Base-by-base conservation (phyloP, 2,888 invertebrate species). In the Sarcophaga variegata region DNA sequence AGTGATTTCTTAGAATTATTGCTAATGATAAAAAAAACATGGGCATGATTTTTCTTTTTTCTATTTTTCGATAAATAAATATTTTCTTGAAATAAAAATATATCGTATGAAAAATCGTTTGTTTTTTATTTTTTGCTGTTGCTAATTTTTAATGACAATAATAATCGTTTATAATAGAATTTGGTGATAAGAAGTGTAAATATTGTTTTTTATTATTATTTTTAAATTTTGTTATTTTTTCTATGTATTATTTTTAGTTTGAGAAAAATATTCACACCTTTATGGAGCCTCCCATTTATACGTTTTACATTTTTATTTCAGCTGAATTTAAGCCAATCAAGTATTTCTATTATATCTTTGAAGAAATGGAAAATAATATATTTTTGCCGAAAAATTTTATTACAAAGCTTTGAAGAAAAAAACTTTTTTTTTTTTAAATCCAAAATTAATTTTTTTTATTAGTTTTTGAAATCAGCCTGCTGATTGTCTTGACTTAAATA, bases 111-210 rank as follows among this genome's bases (percentile, higher is more conserved):
- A 37, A 54, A 37, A 20, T 62, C 8, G 22, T 59, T 54, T 14
- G 3, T 49, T 49, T 14, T 49, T 54, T 54, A 17, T 54, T 54
- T 14, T 10, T 37, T 37, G 8, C 37, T 37, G 8, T 80, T 66
- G 80, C 45, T 72, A 72, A 72, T 80, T 62, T 74, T 67, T 74
- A 27, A 74, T 74, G 67, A 27, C 47, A 81, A 81, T 67, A 80
- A 27, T 64, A 67, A 49, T 59, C n/a, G 37, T 66, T 5, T 59
- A 66, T 45, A 25, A 71, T 27, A 47, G n/a, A n/a, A 37, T 45
- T 71, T 25, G 3, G 54, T 71, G 14, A 71, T 54, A 70, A 54
- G n/a, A 72, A 45, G 59, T 67, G 67, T 62, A 81, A 74, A 81
- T 62, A 81, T 14, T 17, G 54, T 54, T 54, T 12, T 17, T 54